Conservation (phyloP, 2,888 invertebrate species). For the Parthenolecanium corni region DNA sequence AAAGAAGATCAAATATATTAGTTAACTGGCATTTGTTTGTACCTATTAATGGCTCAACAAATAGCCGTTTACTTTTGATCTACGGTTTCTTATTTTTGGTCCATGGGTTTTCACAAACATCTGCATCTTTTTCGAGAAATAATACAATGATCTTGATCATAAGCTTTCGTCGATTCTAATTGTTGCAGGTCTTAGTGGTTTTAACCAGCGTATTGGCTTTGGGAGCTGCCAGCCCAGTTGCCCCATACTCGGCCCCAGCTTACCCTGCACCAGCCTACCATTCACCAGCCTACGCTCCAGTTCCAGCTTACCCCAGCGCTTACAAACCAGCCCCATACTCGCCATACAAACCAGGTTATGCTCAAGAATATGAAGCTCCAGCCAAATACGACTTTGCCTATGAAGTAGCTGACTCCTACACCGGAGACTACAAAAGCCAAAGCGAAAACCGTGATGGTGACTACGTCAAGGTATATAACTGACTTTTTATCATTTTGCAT, state of each 20-base stretch:
- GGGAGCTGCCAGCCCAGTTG: constrained; percentile 14
- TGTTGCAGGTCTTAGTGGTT: constrained; percentile 17
- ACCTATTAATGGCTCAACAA: too few species aligned
- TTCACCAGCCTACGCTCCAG: constrained; percentile 15
- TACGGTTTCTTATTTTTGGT: too few species aligned
- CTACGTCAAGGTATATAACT: constrained; percentile 31
- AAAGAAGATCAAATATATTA: too few species aligned
- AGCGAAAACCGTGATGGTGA: constrained; percentile 33
- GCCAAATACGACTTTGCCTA: constrained; percentile 34
- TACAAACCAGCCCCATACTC: constrained; percentile 23
- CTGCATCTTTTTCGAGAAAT: too few species aligned
- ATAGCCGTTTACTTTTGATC: too few species aligned
- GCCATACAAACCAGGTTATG: constrained; percentile 21
- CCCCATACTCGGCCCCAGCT: constrained; percentile 23
- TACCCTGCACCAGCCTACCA: constrained; percentile 3
- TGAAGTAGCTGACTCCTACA: constrained; percentile 33
- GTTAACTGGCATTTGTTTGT: too few species aligned
- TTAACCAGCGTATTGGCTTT: constrained; percentile 23
- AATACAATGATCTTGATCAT: too few species aligned
- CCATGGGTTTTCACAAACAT: too few species aligned
- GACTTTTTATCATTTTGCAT: background rate
- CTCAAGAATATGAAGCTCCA: constrained; percentile 31
- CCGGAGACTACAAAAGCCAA: constrained; percentile 34
- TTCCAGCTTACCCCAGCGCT: constrained; percentile 20
- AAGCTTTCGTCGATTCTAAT: too few species aligned